Evolutionary conservation across 2,797 vertebrate genomes (phyloP).

Genomic region (Pempheris klunzingeri): DNA sequence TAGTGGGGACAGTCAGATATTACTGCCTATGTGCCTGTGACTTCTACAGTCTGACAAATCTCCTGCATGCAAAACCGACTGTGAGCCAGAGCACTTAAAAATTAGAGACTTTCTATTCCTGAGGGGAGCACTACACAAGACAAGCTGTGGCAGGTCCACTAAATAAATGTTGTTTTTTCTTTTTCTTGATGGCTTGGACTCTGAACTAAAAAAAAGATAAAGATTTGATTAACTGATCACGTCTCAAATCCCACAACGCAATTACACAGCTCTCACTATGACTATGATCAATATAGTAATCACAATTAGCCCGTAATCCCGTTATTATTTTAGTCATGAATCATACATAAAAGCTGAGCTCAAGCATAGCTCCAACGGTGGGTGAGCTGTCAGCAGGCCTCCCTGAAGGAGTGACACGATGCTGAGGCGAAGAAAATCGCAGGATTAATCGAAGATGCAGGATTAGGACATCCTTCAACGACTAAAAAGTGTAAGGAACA

Average conservation of each 20-base stretch:
- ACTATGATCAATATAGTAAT: conserved; percentile 18
- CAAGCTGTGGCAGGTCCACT: conserved; percentile 11
- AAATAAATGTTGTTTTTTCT: conserved; percentile 13
- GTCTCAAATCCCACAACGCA: neutral
- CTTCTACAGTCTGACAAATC: neutral
- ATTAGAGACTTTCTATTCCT: neutral
- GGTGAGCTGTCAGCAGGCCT: neutral
- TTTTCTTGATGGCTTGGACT: neutral
- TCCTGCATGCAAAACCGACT: neutral
- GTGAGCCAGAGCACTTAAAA: neutral
- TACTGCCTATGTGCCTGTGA: neutral
- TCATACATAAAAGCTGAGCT: conserved; percentile 8
- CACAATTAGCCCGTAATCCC: conserved; percentile 23
- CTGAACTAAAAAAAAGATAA: neutral
- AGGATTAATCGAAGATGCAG: neutral
- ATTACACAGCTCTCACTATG: conserved; percentile 11
- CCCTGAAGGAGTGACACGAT: conserved; percentile 2
- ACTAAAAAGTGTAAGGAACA: neutral
- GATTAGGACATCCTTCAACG: neutral
- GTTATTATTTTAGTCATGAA: conserved; percentile 7
- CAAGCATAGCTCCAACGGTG: neutral
- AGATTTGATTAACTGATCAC: conserved; percentile 3
- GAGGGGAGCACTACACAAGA: neutral
- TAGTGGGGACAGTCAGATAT: neutral
- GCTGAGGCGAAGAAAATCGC: neutral